These are phyloP conservation scores for Notothenia rossii DNA, from an alignment of 2,113 vertebrate genomes.

Conservation along the genomic window DNA sequence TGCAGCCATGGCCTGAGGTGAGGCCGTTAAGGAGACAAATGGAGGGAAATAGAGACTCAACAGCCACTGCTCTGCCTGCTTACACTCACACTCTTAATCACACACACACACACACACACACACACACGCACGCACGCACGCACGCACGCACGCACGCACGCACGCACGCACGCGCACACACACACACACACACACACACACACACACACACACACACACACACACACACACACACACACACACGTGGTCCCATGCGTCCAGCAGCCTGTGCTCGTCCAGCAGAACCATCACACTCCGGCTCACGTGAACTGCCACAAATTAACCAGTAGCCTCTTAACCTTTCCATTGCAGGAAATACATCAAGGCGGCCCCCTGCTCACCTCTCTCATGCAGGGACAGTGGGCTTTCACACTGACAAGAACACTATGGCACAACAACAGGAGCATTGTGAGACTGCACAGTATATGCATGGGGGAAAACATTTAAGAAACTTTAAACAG, in stretches of 20 bases:
- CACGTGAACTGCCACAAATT: conserved; percentile 54
- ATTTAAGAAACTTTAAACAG: not conserved
- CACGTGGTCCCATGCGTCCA: conserved; percentile 24
- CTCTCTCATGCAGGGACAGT: not conserved
- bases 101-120: conserved; percentile 24
- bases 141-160: too few relatives aligned
- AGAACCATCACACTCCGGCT: conserved; percentile 44
- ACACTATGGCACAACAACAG: not conserved
- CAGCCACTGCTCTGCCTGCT: conserved; percentile 36
- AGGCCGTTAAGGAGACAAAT: conserved; percentile 73
- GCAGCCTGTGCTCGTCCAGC: conserved; percentile 14
- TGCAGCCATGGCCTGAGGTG: conserved; percentile 50
- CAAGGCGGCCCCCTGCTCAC: conserved; percentile 8
- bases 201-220: too few relatives aligned
- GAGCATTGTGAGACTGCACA: not conserved
- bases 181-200: too few relatives aligned
- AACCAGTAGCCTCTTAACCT: conserved; percentile 60
- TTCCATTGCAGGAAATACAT: conserved; percentile 42
- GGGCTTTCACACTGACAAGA: not conserved
- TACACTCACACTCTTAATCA: conserved; percentile 45
- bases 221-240: conserved; percentile 1
- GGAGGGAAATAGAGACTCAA: conserved; percentile 49
- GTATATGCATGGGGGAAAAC: not conserved
- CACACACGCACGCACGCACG: too few relatives aligned
- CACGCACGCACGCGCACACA: too few relatives aligned